These are phyloP conservation scores for Lasioglossum figueresi DNA, from an alignment of 2,888 invertebrate genomes.

Conservation along the genomic window DNA sequence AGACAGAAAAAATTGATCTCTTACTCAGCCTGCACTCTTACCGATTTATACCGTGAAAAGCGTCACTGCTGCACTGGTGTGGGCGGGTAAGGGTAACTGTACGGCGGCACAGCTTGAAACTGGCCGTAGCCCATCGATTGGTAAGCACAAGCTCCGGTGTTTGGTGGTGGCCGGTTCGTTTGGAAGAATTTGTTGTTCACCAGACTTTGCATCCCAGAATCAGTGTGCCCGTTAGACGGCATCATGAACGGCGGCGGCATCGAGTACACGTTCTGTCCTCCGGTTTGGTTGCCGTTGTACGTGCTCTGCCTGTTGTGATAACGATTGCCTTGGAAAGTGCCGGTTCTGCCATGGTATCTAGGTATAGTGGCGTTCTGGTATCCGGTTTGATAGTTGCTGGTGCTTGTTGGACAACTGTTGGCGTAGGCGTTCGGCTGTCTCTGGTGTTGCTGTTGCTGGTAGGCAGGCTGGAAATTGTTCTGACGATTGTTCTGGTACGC, in stretches of 20 bases:
- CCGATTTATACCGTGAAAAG: slow-evolving; percentile 67
- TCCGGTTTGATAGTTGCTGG: slow-evolving; percentile 69
- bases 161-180: slow-evolving; percentile 86
- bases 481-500: slow-evolving; percentile 86
- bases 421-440: slow-evolving; percentile 84
- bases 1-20: slow-evolving; percentile 59
- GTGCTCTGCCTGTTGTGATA: slow-evolving; percentile 75
- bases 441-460: slow-evolving; percentile 84
- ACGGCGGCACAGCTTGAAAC: slow-evolving; percentile 89
- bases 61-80: slow-evolving; percentile 91
- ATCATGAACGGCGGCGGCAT: slow-evolving; percentile 85
- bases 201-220: slow-evolving; percentile 85
- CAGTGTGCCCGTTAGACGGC: slow-evolving; percentile 80
- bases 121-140: slow-evolving; percentile 89
- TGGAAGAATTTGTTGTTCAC: slow-evolving; percentile 91
- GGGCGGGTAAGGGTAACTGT: slow-evolving; percentile 87
- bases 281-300: slow-evolving; percentile 68
- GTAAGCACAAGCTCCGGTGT: slow-evolving; percentile 86
- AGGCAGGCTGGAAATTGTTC: slow-evolving; percentile 85
- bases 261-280: slow-evolving; percentile 81
- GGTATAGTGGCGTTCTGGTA: slow-evolving; percentile 75
- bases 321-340: slow-evolving; percentile 77
- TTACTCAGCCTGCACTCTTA: slow-evolving; percentile 68
- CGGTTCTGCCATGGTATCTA: slow-evolving; percentile 77
- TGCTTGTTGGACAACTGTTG: slow-evolving; percentile 82